A percentile compares a stretch with the other conserved stretches of the same genome.
Evolutionary conservation across 2,888 invertebrate genomes (phyloP).

Genomic region (Lasius platythorax): DNA sequence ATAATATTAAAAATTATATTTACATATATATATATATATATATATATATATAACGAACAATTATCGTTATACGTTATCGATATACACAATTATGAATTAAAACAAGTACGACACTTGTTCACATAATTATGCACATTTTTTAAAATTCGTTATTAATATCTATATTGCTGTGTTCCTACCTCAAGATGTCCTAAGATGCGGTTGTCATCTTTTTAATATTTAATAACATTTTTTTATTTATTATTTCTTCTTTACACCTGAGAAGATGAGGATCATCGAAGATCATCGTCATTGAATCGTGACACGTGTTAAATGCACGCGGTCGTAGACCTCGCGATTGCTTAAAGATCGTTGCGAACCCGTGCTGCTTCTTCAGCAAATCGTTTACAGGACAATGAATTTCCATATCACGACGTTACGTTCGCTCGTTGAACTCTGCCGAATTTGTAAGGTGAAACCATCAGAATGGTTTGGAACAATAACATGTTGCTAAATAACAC

Average conservation of each 20-base stretch:
- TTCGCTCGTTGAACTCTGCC: slow-evolving; percentile 45
- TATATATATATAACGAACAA: neutral
- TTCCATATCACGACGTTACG: slow-evolving; percentile 34
- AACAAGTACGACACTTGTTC: neutral
- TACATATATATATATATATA: neutral
- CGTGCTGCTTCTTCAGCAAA: slow-evolving; percentile 63
- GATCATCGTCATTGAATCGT: neutral
- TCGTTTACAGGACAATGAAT: slow-evolving; percentile 58
- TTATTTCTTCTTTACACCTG: neutral
- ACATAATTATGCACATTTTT: neutral
- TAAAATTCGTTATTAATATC: neutral
- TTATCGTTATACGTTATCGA: slow-evolving; percentile 6
- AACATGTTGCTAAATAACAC: neutral
- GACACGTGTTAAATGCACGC: neutral
- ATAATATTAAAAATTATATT: neutral
- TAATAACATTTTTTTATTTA: neutral
- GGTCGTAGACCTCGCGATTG: slow-evolving; percentile 54
- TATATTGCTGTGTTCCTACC: neutral
- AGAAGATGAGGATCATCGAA: neutral
- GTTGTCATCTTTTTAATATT: neutral
- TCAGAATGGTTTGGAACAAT: neutral
- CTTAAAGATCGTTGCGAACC: slow-evolving; percentile 42
- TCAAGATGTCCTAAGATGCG: neutral
- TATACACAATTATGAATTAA: slow-evolving; percentile 2
- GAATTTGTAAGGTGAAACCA: slow-evolving; percentile 44